Base-by-base conservation (phyloP, 92 coral and sea anemone species). In the Zoanthus sociatus region DNA sequence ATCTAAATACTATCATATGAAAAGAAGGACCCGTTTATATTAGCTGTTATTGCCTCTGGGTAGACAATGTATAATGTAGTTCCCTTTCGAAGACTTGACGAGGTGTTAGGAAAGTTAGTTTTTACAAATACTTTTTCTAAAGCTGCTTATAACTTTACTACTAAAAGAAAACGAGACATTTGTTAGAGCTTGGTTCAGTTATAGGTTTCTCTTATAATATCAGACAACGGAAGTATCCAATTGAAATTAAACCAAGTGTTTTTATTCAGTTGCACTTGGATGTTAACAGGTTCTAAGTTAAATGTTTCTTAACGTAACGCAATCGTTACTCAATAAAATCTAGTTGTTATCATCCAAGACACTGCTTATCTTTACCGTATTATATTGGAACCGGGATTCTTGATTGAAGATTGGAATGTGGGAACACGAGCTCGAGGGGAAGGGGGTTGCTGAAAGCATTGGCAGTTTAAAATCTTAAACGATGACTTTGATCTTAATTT, bases 1-100 rank as follows among this genome's bases (percentile, higher is more conserved):
- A 37, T 78, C 83, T 78, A 69, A 69, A 69, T 2, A 66, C 18
- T 66, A 26, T 0, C 71, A 66, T 17, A 66, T 66, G 71, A 66
- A 17, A 33, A 66, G 71, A 18, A 66, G 71, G 33, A 66, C 71
- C 9, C 5, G 71, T n/a, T n/a, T n/a, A n/a, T n/a, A n/a, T n/a
- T n/a, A n/a, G n/a, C n/a, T n/a, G n/a, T n/a, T n/a, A 69, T 69
- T 69, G 32, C 71, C 71, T 66, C 33, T 2, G 18, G 64, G 64
- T 66, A 66, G 30, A n/a, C 71, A 66, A 26, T 66, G 26, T 26
- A 26, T 26, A 26, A 26, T 26, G 30, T n/a, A 26, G 30, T 17
- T 17, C 9, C 31, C 33, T 66, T 66, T 4, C 0, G 12, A 12
- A 33, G 33, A 66, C 71, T 66, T n/a, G 9, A 66, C 64, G 64